Conservation (phyloP, 1,140 invertebrate species). For the Tetramorium alpestre region DNA sequence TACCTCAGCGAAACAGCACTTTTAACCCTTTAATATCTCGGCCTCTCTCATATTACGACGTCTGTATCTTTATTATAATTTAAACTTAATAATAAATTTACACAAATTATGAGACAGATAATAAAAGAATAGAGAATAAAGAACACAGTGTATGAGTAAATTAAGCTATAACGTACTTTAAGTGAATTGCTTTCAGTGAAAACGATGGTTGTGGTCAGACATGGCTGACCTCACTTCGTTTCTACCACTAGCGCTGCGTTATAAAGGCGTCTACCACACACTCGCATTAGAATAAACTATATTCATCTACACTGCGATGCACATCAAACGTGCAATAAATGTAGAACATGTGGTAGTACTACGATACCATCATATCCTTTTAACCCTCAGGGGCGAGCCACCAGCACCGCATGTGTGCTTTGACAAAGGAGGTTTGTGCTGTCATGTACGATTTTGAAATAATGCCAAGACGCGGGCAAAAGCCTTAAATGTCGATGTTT, state of each 20-base stretch:
- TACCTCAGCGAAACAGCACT: neutral
- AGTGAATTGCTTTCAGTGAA: conserved; percentile 4
- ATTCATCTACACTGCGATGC: conserved; percentile 10
- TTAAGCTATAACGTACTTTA: neutral
- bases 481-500: neutral
- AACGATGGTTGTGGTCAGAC: conserved; percentile 5
- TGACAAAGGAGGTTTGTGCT: neutral
- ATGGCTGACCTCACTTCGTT: conserved; percentile 18
- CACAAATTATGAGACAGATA: neutral
- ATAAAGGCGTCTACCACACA: neutral
- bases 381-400: conserved; percentile 7
- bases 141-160: neutral
- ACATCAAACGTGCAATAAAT: conserved; percentile 53
- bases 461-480: neutral
- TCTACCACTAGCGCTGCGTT: conserved; percentile 8
- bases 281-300: conserved; percentile 43
- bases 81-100: neutral
- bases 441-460: conserved; percentile 14
- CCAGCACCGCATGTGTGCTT: neutral
- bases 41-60: neutral
- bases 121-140: neutral
- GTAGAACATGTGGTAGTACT: conserved; percentile 13
- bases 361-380: neutral
- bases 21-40: neutral
- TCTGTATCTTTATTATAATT: neutral